Conservation (phyloP, 2,888 invertebrate genomes). For the Ophion ellenae region DNA sequence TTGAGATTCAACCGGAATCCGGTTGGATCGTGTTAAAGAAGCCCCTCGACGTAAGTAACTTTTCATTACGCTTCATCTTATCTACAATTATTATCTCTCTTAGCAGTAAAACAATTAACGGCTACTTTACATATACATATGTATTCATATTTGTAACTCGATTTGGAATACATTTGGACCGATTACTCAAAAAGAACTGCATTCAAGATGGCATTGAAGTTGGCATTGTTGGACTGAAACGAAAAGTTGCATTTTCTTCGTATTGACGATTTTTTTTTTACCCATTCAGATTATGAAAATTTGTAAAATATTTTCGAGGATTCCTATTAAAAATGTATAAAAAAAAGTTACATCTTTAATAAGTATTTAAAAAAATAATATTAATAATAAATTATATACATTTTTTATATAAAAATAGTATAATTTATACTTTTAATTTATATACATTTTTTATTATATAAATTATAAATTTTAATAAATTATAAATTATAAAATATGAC, state of each 20-base stretch:
- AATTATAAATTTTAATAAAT: too few relatives aligned
- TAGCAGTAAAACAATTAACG: constrained; percentile 67
- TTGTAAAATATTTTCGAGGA: not conserved
- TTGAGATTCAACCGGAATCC: constrained; percentile 97
- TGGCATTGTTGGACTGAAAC: too few relatives aligned
- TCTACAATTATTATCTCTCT: constrained; percentile 61
- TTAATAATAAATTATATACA: too few relatives aligned
- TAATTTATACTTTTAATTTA: too few relatives aligned
- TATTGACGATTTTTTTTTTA: too few relatives aligned
- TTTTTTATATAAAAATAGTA: too few relatives aligned
- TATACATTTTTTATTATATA: too few relatives aligned
- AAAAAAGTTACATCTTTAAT: too few relatives aligned
- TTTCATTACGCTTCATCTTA: constrained; percentile 60
- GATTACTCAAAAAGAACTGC: not conserved
- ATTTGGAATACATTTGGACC: constrained; percentile 69
- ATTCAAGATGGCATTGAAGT: not conserved
- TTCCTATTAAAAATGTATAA: not conserved
- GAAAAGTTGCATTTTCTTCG: too few relatives aligned
- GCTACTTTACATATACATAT: constrained; percentile 63
- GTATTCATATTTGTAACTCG: constrained; percentile 67
- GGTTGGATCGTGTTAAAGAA: constrained; percentile 98
- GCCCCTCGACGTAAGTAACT: constrained; percentile 96
- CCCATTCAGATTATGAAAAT: too few relatives aligned
- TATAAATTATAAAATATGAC: too few relatives aligned
- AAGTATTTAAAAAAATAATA: too few relatives aligned